Conservation (phyloP, 1,140 invertebrate species). For the Papilio dardanus region DNA sequence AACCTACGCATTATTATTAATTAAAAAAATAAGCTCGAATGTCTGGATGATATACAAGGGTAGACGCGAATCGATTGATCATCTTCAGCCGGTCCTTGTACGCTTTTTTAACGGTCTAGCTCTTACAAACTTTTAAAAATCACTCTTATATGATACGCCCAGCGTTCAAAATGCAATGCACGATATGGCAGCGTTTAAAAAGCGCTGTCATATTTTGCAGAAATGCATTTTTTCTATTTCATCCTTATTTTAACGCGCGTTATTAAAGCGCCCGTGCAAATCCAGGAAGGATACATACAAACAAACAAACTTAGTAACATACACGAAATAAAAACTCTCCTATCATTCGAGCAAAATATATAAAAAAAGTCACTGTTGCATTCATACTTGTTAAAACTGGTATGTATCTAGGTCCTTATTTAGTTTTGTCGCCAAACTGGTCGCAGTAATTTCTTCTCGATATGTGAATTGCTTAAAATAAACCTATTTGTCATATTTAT, state of each 20-base stretch:
- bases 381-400: neutral
- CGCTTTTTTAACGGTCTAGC: no score
- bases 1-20: neutral
- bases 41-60: no score
- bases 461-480: neutral
- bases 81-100: no score
- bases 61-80: no score
- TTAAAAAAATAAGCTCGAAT: neutral
- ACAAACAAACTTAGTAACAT: neutral
- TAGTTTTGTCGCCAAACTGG: slow-evolving; percentile 4
- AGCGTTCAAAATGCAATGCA: no score
- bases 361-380: neutral
- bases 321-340: neutral
- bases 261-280: neutral
- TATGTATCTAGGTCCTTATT: neutral
- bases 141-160: no score
- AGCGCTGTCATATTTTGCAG: no score
- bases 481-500: neutral
- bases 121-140: no score
- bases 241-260: no score
- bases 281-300: neutral
- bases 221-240: no score
- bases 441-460: neutral
- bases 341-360: neutral
- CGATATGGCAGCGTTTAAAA: no score